phyloP scores from a whole-genome alignment of 2,113 vertebrate species.

The Physeter macrocephalus region DNA sequence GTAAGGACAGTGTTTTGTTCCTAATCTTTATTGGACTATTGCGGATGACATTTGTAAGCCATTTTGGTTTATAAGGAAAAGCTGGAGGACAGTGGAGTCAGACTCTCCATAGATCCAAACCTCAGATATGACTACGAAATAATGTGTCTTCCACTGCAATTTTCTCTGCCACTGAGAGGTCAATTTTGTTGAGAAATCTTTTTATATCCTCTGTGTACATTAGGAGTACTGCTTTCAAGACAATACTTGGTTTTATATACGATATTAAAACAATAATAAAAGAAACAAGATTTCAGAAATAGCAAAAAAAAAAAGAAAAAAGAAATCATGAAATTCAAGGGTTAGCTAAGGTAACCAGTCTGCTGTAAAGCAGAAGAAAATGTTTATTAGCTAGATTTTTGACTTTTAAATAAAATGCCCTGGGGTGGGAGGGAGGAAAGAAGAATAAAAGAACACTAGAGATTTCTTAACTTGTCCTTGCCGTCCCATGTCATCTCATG shows the following conservation, averaged over 20 bases:
- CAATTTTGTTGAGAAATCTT: slow-evolving; percentile 64
- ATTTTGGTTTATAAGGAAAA: slow-evolving; percentile 47
- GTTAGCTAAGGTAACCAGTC: slow-evolving; percentile 2
- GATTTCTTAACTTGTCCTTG: not conserved
- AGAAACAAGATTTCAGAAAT: slow-evolving; percentile 5
- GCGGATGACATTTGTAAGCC: slow-evolving; percentile 49
- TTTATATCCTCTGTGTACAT: slow-evolving; percentile 45
- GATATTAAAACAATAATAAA: slow-evolving; percentile 40
- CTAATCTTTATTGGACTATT: slow-evolving; percentile 56
- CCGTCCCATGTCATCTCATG: slow-evolving; percentile 60
- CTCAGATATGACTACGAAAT: slow-evolving; percentile 35
- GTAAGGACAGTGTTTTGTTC: slow-evolving; percentile 47
- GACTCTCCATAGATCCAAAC: slow-evolving; percentile 54
- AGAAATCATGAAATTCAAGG: not conserved
- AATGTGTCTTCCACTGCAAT: slow-evolving; percentile 36
- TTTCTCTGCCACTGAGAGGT: slow-evolving; percentile 68
- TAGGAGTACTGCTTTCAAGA: slow-evolving; percentile 32
- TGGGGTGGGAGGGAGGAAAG: not conserved
- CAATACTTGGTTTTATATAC: not conserved
- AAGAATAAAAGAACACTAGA: slow-evolving; percentile 56
- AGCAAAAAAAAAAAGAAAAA: not conserved
- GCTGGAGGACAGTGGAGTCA: slow-evolving; percentile 16
- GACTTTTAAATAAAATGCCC: slow-evolving; percentile 60
- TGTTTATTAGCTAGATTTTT: slow-evolving; percentile 72
- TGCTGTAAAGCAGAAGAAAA: slow-evolving; percentile 31